phyloP scores from a whole-genome alignment of 2,888 invertebrate genomes.

The Ptilodon capucinus region DNA sequence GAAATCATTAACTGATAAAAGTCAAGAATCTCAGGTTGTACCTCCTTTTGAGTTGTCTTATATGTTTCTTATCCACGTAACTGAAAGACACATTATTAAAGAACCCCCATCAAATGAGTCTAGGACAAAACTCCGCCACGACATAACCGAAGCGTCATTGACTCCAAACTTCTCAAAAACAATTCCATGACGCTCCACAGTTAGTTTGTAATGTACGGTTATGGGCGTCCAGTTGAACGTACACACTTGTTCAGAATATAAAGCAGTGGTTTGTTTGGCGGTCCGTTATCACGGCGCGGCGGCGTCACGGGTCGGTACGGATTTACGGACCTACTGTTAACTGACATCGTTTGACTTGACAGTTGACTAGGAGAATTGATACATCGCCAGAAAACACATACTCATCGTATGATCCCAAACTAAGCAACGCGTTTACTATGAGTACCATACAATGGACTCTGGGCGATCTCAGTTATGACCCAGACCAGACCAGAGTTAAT shows the following conservation, averaged over 20 bases:
- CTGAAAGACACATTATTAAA: neutral
- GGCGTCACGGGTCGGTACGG: constrained; percentile 1
- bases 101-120: neutral
- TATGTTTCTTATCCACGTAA: no score
- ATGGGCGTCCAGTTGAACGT: neutral
- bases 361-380: neutral
- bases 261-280: neutral
- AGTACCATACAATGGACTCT: no score
- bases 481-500: no score
- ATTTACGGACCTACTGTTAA: neutral
- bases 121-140: neutral
- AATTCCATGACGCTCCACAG: neutral
- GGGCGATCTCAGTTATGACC: no score
- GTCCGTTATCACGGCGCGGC: neutral
- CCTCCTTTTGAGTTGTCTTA: no score
- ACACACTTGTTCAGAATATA: neutral
- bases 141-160: neutral
- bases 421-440: no score
- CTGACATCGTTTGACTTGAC: neutral
- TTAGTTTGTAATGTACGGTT: neutral
- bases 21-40: no score
- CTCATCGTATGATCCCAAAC: no score
- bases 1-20: no score
- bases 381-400: neutral
- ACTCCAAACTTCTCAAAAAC: neutral